These are phyloP conservation scores for Vollenhovia emeryi DNA, from an alignment of 1,140 invertebrate species.

Conservation along the genomic window DNA sequence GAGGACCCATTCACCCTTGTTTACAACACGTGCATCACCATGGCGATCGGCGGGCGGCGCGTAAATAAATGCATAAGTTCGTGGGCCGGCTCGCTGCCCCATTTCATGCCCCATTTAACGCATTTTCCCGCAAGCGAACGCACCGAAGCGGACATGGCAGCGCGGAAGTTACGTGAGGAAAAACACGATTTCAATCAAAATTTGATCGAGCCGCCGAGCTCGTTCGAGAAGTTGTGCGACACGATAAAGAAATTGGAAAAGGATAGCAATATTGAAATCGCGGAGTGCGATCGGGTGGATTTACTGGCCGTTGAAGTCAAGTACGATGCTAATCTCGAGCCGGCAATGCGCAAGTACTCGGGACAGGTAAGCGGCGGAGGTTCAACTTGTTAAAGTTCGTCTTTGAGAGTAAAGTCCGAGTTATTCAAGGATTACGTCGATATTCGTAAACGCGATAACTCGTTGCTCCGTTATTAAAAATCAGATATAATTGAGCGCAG, in stretches of 20 bases:
- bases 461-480: not conserved
- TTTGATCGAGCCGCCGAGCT: slow-evolving; percentile 76
- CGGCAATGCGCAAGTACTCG: slow-evolving; percentile 20
- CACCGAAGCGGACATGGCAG: not conserved
- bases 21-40: slow-evolving; percentile 21
- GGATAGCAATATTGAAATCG: slow-evolving; percentile 56
- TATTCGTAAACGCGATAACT: slow-evolving; percentile 29
- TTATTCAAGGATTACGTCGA: slow-evolving; percentile 4
- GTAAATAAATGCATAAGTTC: slow-evolving; percentile 33
- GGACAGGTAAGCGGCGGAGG: slow-evolving; percentile 51
- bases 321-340: not conserved
- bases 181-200: slow-evolving; percentile 77
- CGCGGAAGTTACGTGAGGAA: not conserved
- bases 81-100: not conserved
- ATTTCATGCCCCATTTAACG: not conserved
- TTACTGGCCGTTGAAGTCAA: slow-evolving; percentile 1
- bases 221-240: slow-evolving; percentile 78
- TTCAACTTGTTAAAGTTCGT: slow-evolving; percentile 34
- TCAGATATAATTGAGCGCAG: slow-evolving; percentile 53
- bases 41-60: slow-evolving; percentile 9
- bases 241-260: slow-evolving; percentile 79
- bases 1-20: not conserved
- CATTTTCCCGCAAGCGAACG: not conserved
- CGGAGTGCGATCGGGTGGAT: slow-evolving; percentile 29
- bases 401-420: not conserved